Base-by-base conservation (phyloP, 1,140 invertebrate species). In the Camponotus pennsylvanicus region DNA sequence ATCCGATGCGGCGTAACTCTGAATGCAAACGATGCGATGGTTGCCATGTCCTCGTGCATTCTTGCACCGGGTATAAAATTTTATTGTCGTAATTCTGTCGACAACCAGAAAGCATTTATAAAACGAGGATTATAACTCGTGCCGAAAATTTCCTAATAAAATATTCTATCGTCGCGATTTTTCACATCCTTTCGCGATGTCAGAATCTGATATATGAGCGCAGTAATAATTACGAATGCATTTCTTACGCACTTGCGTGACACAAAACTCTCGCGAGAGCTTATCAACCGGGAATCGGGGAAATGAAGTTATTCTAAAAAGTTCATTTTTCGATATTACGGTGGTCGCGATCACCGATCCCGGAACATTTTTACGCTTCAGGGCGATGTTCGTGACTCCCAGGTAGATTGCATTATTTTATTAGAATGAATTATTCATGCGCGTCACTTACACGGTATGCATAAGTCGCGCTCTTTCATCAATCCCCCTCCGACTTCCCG, bases 341-440 rank as follows among this genome's bases (percentile, higher is more conserved):
- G n/a, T 45, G 55, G 40, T 85, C 45, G 42, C 15, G 84, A 61
- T 70, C 63, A 45, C 7, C 82, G 55, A 85, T 63, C 49, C 77
- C 52, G 21, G 42, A 71, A 15, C 57, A 86, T 90, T 90, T 90
- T 90, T 88, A 83, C 83, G 57, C 63, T 66, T 52, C 57, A 76
- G 70, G 84, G 32, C 37, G 66, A 49, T 55, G 79, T 63, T 55
- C 32, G 69, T 75, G 79, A 61, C 40, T 59, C 67, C 70, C 75
- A 64, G 42, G 70, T 82, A 45, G 90, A 87, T 90, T 92, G 93
- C 93, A 94, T 95, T 95, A 95, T 94, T 95, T 94, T 95, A 95
- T 94, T 95, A 94, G 92, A 92, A 92, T 94, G 94, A 94, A 94
- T 95, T 92, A 95, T 95, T 94, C 93, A 95, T 94, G 86, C 87